Evolutionary conservation across 2,888 invertebrate species (phyloP), one percentile per base, ranked within the genome.

Genomic region (Pandemis cinnamomeana): DNA sequence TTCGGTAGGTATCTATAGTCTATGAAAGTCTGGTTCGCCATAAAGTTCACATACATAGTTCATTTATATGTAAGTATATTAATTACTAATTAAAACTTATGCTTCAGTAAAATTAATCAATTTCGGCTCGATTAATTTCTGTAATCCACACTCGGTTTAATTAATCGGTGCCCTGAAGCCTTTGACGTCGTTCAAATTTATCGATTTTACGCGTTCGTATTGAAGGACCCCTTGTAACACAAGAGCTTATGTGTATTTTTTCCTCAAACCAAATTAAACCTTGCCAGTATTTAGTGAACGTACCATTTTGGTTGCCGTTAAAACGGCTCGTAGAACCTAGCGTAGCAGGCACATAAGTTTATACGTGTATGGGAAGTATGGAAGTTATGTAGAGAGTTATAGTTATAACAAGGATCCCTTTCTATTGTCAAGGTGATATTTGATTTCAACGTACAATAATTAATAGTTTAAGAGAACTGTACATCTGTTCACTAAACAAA

Each of bases 171-270:
- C 44, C 20, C 58, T 58, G 42, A 66, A 71, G 71, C 66, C 48
- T 71, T 71, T 71, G 66, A 66, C 27, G 58, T 27, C 64, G 64
- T 66, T 36, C 46, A 71, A 36, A 66, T 58, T 58, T 64, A 66
- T 58, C 44, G 20, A 58, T 64, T 71, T 48, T 58, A 15, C 44
- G 55, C n/a, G 46, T 20, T 48, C 15, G 27, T 69, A 42, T 20
- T 58, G 46, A 44, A 46, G 15, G 27, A 11, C 3, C 20, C 20
- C 10, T 58, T 20, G 11, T 58, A 11, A 27, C 27, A 58, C 27
- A 58, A 27, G 58, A 27, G 27, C 27, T 27, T 58, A 58, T 11
- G 58, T 27, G 27, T 58, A 10, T 4, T 27, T 58, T 55, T 58
- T 58, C 27, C 27, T 55, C 58, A 58, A 27, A 27, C 27, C 27